These are phyloP conservation scores for Centroberyx gerrardi DNA, from an alignment of 2,797 vertebrate genomes.

Conservation along the genomic window DNA sequence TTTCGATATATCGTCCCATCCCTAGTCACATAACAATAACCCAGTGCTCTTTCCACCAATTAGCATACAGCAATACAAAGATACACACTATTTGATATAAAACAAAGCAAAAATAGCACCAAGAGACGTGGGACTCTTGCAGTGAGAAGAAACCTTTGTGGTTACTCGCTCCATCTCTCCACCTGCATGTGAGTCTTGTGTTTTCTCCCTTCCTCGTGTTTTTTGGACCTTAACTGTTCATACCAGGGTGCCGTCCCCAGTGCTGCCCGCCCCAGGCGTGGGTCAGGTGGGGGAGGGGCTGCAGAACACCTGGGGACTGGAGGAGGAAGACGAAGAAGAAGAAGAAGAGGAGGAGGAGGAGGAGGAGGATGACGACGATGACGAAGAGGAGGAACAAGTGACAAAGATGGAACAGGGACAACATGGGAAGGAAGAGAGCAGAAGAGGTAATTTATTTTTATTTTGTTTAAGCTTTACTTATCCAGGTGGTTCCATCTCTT, in stretches of 20 bases:
- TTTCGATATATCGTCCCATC: no score
- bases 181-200: neutral
- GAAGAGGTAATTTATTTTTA: constrained; percentile 21
- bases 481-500: no score
- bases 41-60: neutral
- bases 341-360: constrained; percentile 78
- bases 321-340: constrained; percentile 88
- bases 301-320: constrained; percentile 91
- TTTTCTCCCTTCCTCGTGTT: neutral
- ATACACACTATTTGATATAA: no score
- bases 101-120: no score
- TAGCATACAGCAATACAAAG: neutral
- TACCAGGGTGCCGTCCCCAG: constrained; percentile 86
- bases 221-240: constrained; percentile 80
- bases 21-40: neutral
- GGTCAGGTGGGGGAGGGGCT: constrained; percentile 93
- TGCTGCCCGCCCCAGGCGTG: constrained; percentile 89
- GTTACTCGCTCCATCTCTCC: neutral
- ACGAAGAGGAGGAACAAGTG: constrained; percentile 45
- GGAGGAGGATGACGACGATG: constrained; percentile 15
- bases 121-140: no score
- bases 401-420: constrained; percentile 41
- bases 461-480: neutral
- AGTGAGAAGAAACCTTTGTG: neutral
- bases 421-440: constrained; percentile 5